Evolutionary conservation across 2,888 invertebrate species (phyloP).

Genomic region (Vannuccia rotundouncinata): DNA sequence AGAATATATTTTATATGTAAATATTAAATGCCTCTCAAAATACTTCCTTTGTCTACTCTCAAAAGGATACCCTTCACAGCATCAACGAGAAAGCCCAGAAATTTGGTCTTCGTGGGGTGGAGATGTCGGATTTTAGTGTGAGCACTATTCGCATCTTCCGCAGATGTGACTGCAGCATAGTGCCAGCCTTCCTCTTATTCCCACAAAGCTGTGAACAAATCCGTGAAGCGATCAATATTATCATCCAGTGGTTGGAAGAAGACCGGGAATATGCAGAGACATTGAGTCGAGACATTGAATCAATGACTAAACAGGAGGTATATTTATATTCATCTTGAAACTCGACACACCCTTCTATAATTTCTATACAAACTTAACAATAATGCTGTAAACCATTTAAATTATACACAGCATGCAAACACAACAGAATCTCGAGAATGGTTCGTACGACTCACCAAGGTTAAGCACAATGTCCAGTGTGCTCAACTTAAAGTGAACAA

Average conservation of each 20-base stretch:
- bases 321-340: too few species aligned
- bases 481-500: too few species aligned
- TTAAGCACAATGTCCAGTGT: too few species aligned
- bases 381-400: too few species aligned
- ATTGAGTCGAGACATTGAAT: background rate
- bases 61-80: background rate
- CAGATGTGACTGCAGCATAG: background rate
- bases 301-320: background rate
- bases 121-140: background rate
- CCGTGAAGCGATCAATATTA: background rate
- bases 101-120: background rate
- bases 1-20: too few species aligned
- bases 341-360: too few species aligned
- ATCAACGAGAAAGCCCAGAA: background rate
- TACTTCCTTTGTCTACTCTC: too few species aligned
- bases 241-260: background rate
- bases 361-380: too few species aligned
- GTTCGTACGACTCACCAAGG: too few species aligned
- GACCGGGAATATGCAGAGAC: background rate
- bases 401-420: too few species aligned
- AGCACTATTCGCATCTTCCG: background rate
- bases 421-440: too few species aligned
- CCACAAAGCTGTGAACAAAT: background rate
- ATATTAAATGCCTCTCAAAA: too few species aligned
- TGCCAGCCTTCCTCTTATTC: conserved; percentile 5